Conservation (phyloP, 2,113 vertebrate genomes). For the Crotalus helleri region DNA sequence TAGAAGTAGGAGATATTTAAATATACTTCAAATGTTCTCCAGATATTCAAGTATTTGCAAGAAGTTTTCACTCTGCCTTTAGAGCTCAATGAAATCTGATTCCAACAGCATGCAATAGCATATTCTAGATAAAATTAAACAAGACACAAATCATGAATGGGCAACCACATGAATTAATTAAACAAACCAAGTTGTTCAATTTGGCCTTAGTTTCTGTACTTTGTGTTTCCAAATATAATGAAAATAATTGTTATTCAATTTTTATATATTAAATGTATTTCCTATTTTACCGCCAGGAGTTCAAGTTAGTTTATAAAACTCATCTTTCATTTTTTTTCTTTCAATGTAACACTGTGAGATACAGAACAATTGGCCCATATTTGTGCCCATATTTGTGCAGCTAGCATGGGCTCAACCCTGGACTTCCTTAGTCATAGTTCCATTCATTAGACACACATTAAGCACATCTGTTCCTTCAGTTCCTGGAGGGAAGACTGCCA, state of each 20-base stretch:
- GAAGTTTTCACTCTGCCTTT: background rate
- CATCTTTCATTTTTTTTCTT: background rate
- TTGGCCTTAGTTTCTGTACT: background rate
- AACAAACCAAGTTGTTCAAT: background rate
- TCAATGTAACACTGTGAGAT: background rate
- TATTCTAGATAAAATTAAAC: background rate
- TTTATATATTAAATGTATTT: background rate
- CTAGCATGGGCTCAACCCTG: background rate
- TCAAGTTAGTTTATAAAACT: background rate
- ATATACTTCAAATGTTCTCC: background rate
- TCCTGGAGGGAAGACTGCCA: background rate
- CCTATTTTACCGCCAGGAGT: background rate
- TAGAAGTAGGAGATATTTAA: background rate
- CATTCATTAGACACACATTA: background rate
- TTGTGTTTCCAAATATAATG: background rate
- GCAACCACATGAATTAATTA: background rate
- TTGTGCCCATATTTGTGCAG: background rate
- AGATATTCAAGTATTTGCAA: background rate
- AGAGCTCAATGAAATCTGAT: background rate
- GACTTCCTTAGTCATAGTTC: background rate
- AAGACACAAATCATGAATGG: background rate
- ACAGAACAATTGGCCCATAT: background rate
- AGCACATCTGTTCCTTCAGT: background rate
- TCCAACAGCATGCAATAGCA: background rate
- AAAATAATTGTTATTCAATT: background rate